Conservation (phyloP, 2,888 invertebrate species). For the Yponomeuta plumbellus region DNA sequence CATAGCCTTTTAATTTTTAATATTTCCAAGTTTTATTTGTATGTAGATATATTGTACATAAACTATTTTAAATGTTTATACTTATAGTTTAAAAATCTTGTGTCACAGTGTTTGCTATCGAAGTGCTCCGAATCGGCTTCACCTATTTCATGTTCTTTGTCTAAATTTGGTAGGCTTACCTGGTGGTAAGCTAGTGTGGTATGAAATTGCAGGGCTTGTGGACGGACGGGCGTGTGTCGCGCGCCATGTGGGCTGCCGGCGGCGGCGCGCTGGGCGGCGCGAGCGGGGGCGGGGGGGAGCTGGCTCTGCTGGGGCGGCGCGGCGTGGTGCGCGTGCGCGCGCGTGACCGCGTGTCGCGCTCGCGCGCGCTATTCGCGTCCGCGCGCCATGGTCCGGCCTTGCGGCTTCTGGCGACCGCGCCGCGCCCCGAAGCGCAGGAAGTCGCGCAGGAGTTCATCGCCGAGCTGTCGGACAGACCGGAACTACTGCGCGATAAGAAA, state of each 20-base stretch:
- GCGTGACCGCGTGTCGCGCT: constrained; percentile 75
- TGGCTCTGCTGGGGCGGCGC: constrained; percentile 75
- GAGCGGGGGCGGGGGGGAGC: constrained; percentile 71
- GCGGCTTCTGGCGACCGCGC: constrained; percentile 47
- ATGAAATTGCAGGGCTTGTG: constrained; percentile 83
- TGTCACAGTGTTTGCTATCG: too few species aligned
- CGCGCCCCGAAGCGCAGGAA: constrained; percentile 42
- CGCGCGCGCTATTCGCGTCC: constrained; percentile 74
- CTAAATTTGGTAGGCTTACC: too few species aligned
- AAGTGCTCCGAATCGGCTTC: too few species aligned
- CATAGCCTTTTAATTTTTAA: too few species aligned
- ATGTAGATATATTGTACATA: too few species aligned
- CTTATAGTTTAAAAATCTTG: too few species aligned
- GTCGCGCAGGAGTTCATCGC: constrained; percentile 45
- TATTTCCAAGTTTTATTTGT: too few species aligned
- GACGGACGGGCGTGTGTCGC: constrained; percentile 94
- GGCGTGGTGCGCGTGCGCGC: constrained; percentile 80
- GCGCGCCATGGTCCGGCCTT: constrained; percentile 74
- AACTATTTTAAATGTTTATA: too few species aligned
- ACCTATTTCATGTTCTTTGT: too few species aligned
- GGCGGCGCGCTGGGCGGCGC: constrained; percentile 71
- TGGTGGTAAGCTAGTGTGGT: too few species aligned
- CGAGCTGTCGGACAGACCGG: constrained; percentile 50
- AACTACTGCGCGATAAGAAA: constrained; percentile 48
- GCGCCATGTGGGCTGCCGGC: constrained; percentile 77